Percentiles rank a stretch among this genome's conserved stretches.
phyloP scores from a whole-genome alignment of 2,888 invertebrate genomes.

The Venustoraphidia nigricollis region DNA sequence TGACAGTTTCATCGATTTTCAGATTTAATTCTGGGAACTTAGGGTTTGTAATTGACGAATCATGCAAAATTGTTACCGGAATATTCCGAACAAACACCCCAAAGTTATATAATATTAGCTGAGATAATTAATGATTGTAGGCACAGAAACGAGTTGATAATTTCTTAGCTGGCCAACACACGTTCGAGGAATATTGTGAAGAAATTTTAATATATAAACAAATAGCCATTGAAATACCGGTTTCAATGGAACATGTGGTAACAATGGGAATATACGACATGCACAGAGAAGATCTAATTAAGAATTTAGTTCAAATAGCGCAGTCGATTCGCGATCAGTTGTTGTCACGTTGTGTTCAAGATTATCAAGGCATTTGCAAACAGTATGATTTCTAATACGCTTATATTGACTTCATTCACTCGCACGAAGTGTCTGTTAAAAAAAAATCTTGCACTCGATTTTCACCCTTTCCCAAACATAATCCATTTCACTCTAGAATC shows the following conservation, averaged over 20 bases:
- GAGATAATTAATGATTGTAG: constrained; percentile 22
- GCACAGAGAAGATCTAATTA: constrained; percentile 63
- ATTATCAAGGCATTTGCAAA: constrained; percentile 66
- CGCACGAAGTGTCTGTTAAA: neutral
- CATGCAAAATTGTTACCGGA: too few species aligned
- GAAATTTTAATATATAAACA: constrained; percentile 45
- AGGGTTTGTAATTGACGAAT: too few species aligned
- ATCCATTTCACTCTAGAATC: too few species aligned
- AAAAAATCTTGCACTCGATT: neutral
- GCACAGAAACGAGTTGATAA: constrained; percentile 43
- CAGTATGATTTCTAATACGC: constrained; percentile 33
- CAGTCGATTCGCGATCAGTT: constrained; percentile 51
- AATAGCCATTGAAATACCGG: constrained; percentile 43
- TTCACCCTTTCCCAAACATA: neutral
- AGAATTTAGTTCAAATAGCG: constrained; percentile 50
- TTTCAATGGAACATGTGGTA: constrained; percentile 43
- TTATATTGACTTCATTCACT: neutral
- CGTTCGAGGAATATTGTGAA: constrained; percentile 46
- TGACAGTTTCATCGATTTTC: too few species aligned
- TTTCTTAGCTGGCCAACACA: constrained; percentile 49
- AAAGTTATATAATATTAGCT: too few species aligned
- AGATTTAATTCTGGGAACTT: too few species aligned
- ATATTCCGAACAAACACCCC: too few species aligned
- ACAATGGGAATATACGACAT: constrained; percentile 76
- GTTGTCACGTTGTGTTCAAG: constrained; percentile 56